These are phyloP conservation scores for Jacana jacana DNA, from an alignment of 2,113 vertebrate species.

Conservation along the genomic window DNA sequence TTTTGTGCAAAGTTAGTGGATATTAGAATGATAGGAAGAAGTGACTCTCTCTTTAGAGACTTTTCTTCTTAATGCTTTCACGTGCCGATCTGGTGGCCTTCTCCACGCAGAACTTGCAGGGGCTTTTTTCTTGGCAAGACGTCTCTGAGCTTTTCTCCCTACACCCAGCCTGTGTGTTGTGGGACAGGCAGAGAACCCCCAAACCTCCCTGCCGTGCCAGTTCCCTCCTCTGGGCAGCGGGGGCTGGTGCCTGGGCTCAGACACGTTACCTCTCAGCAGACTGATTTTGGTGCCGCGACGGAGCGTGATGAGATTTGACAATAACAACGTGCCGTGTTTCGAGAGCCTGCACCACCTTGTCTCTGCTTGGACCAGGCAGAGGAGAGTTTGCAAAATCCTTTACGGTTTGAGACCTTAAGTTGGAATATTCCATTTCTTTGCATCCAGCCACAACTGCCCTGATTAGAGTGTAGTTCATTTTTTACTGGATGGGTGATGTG, in stretches of 20 bases:
- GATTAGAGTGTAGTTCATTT: background rate
- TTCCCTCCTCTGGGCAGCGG: background rate
- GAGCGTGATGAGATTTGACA: background rate
- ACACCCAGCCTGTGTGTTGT: background rate
- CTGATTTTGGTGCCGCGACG: background rate
- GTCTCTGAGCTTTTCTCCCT: background rate
- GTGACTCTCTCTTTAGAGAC: background rate
- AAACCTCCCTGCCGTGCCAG: background rate
- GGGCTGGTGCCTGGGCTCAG: background rate
- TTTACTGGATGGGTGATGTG: background rate
- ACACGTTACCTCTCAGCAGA: background rate
- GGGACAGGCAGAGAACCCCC: background rate
- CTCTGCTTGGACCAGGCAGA: background rate
- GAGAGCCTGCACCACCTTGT: background rate
- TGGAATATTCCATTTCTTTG: background rate
- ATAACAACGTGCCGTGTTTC: background rate
- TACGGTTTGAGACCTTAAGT: background rate
- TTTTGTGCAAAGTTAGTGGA: background rate
- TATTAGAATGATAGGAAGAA: background rate
- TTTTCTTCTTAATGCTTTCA: background rate
- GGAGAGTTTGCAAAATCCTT: background rate
- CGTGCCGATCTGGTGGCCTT: background rate
- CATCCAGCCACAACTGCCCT: background rate
- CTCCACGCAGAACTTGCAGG: background rate
- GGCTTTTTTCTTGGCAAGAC: background rate